Evolutionary conservation across 2,113 vertebrate genomes (phyloP), one percentile per base, ranked within the genome.

Genomic region (Oryzias javanicus): DNA sequence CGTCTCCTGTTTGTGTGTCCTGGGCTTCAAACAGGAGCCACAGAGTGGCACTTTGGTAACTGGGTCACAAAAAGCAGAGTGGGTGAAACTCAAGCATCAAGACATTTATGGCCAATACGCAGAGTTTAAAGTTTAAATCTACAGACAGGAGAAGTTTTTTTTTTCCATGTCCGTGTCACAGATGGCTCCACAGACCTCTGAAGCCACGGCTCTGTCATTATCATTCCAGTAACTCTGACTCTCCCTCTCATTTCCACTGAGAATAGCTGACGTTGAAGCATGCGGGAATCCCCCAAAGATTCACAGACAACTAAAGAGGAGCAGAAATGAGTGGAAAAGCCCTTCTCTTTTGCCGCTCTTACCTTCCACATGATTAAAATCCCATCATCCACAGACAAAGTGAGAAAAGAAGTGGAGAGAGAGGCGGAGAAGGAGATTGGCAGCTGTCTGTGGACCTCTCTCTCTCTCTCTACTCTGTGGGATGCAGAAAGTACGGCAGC

Each of bases 331-430:
- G n/a, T 50, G 5, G 25, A 27, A 5, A 5, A 6, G 25, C 25
- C 51, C 14, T 35, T 17, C n/a, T 65, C 7, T 12, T 40, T 44
- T 49, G 41, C 44, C 46, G 47, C 45, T 27, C 84, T 88, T 89
- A 89, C 88, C 88, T 89, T 88, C 88, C 86, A 86, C 88, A 89
- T 89, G 88, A 85, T 86, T 89, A 89, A 81, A 84, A 85, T 86
- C 76, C 88, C 87, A 89, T 89, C 77, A 68, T 89, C 84, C 82
- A 78, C 82, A 68, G 69, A 82, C 73, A 84, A 81, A 81, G 74
- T 81, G 73, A 83, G 74, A 86, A 79, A 80, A 73, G 49, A 71
- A 49, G 57, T 60, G 75, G 57, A 73, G 54, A 64, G 41, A 71
- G 74, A 66, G 55, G 25, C 22, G 46, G 35, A 44, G 57, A 19